These are phyloP conservation scores for Ciconia stormi DNA, from an alignment of 2,113 vertebrate species.

Conservation along the genomic window DNA sequence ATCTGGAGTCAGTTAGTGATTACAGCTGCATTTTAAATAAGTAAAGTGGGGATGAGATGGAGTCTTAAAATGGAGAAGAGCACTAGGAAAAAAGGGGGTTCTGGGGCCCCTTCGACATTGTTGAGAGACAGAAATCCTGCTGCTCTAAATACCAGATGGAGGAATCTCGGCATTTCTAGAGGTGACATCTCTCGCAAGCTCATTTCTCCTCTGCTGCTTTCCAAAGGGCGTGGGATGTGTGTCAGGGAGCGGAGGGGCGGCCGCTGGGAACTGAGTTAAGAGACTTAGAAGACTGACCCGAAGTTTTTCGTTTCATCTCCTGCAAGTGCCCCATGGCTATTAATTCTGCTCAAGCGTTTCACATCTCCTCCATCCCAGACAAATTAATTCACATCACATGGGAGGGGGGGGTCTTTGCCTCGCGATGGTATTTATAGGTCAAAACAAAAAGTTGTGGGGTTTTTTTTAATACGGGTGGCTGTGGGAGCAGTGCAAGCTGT, in stretches of 20 bases:
- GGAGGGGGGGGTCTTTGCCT: not conserved
- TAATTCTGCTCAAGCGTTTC: not conserved
- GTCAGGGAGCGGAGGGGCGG: not conserved
- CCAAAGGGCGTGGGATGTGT: not conserved
- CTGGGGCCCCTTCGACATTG: fast-evolving
- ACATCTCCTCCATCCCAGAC: not conserved
- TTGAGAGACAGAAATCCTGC: not conserved
- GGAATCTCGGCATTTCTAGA: not conserved
- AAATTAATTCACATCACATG: not conserved
- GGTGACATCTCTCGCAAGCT: not conserved
- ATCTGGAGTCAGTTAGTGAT: not conserved
- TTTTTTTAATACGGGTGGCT: not conserved
- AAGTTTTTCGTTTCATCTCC: not conserved
- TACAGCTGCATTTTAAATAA: not conserved
- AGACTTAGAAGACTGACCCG: not conserved
- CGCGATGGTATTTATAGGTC: not conserved
- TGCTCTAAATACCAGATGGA: not conserved
- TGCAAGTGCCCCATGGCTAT: not conserved
- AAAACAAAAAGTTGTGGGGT: not conserved
- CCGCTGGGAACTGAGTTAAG: fast-evolving
- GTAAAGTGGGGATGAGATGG: not conserved
- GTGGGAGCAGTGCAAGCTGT: not conserved
- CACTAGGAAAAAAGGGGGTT: not conserved
- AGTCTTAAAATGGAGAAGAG: not conserved
- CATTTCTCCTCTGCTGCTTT: constrained; percentile 4